Percentiles rank a stretch among this genome's conserved stretches.
Evolutionary conservation across 2,888 invertebrate species (phyloP).

Genomic region (Myopa testacea): DNA sequence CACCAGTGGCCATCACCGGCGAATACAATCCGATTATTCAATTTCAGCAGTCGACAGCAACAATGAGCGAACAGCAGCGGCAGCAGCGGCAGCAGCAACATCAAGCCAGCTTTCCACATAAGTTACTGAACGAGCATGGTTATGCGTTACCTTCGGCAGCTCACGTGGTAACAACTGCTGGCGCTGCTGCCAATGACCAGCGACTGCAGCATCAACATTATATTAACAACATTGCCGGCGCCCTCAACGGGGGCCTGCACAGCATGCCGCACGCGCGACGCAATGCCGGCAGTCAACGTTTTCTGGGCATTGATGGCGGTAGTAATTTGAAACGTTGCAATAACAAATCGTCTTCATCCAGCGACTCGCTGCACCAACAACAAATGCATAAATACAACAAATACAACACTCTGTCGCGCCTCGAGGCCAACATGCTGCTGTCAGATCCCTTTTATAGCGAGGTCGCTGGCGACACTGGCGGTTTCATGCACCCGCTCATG

Average conservation of each 20-base stretch:
- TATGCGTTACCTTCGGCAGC: not conserved
- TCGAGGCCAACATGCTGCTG: slow-evolving; percentile 56
- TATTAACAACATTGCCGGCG: not conserved
- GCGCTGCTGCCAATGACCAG: slow-evolving; percentile 17
- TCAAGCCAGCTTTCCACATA: slow-evolving; percentile 27
- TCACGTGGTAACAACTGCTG: slow-evolving; percentile 13
- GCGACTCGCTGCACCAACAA: slow-evolving; percentile 65
- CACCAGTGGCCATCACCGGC: slow-evolving; percentile 67
- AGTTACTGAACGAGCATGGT: slow-evolving; percentile 14
- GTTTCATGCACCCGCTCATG: slow-evolving; percentile 55
- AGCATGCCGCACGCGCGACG: not conserved
- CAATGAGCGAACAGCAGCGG: slow-evolving; percentile 49
- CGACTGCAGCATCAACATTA: slow-evolving; percentile 39
- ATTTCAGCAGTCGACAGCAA: slow-evolving; percentile 59
- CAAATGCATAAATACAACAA: slow-evolving; percentile 59
- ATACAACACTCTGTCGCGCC: slow-evolving; percentile 61
- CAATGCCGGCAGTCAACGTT: not conserved
- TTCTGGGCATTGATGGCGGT: slow-evolving; percentile 25
- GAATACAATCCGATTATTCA: slow-evolving; percentile 68
- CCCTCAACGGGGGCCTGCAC: not conserved
- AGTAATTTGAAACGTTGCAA: slow-evolving; percentile 56
- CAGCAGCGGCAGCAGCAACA: slow-evolving; percentile 48
- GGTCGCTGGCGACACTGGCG: slow-evolving; percentile 43
- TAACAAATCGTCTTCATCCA: slow-evolving; percentile 68
- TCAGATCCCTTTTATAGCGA: slow-evolving; percentile 56